phyloP scores from a whole-genome alignment of 2,113 vertebrate species.

The Cervus canadensis region DNA sequence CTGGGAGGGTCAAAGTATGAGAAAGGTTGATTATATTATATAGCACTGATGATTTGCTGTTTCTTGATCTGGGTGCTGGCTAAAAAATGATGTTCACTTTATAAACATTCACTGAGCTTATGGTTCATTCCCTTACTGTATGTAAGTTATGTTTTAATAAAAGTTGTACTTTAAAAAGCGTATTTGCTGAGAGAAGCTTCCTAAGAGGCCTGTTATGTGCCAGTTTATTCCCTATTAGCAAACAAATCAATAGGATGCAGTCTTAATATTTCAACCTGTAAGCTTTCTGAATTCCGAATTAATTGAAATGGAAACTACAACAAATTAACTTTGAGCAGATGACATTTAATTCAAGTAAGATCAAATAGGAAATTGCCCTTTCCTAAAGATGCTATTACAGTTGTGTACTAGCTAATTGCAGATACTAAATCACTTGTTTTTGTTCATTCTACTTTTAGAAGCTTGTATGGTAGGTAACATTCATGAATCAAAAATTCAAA shows the following conservation, averaged over 20 bases:
- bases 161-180: neutral
- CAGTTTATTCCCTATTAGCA: slow-evolving; percentile 6
- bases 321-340: slow-evolving; percentile 65
- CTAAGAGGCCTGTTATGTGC: neutral
- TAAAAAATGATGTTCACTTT: neutral
- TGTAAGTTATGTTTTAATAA: neutral
- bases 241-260: slow-evolving; percentile 24
- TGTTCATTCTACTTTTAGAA: neutral
- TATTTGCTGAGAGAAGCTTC: neutral
- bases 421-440: slow-evolving; percentile 20
- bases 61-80: neutral
- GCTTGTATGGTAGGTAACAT: neutral
- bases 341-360: slow-evolving; percentile 59
- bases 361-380: slow-evolving; percentile 30
- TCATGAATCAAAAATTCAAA: neutral
- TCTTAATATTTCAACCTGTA: slow-evolving; percentile 50
- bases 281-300: slow-evolving; percentile 49
- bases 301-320: slow-evolving; percentile 63
- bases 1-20: neutral
- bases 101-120: neutral
- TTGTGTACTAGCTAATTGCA: neutral
- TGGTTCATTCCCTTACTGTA: neutral
- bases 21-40: neutral
- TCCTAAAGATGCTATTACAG: slow-evolving; percentile 44
- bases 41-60: neutral